Conservation (phyloP, 2,797 vertebrate species). For the Spheniscus humboldti region DNA sequence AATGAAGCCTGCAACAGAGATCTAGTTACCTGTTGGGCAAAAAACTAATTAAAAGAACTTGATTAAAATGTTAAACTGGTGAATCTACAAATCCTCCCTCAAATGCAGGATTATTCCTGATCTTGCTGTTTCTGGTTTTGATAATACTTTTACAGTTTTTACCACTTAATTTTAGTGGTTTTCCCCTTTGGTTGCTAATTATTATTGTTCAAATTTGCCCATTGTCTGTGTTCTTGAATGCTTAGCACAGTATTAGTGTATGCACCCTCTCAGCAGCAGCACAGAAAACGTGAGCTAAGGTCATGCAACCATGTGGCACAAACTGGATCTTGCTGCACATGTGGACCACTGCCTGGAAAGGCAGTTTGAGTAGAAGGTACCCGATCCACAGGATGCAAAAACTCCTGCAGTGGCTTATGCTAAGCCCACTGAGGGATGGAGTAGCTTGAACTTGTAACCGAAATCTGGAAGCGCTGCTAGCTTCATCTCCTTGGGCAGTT, state of each 20-base stretch:
- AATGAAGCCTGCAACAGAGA: not conserved
- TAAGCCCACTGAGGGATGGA: not conserved
- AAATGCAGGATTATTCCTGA: not conserved
- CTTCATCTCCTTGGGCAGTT: not conserved
- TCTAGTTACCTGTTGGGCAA: not conserved
- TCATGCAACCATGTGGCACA: fast-evolving
- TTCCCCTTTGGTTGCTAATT: not conserved
- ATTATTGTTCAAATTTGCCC: not conserved
- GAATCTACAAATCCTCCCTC: not conserved
- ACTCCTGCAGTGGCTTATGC: not conserved
- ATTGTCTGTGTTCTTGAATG: not conserved
- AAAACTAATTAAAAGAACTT: not conserved
- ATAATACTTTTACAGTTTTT: not conserved
- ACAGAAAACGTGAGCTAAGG: not conserved
- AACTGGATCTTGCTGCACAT: not conserved
- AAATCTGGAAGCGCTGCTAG: not conserved
- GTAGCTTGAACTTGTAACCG: not conserved
- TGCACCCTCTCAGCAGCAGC: not conserved
- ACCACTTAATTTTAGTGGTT: not conserved
- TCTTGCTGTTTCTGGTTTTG: not conserved
- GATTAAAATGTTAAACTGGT: not conserved
- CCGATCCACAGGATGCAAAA: not conserved
- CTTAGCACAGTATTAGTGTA: not conserved
- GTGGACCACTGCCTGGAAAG: not conserved
- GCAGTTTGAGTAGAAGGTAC: not conserved